These are phyloP conservation scores for Andinoacara biseriatus DNA, from an alignment of 2,113 vertebrate genomes.

Conservation along the genomic window DNA sequence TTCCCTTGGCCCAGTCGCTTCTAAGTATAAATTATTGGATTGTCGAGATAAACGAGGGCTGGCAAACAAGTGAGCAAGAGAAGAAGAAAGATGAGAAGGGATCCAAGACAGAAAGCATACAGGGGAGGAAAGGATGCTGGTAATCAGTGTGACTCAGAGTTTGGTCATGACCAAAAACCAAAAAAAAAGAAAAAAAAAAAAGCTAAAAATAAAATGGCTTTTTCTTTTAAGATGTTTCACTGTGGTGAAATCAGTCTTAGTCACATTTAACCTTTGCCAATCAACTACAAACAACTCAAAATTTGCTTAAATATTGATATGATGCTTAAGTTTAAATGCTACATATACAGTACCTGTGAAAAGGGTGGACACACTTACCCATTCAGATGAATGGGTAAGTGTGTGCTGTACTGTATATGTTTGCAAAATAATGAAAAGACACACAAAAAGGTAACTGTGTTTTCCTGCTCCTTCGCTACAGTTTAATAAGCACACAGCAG, in stretches of 20 bases:
- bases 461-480: neutral
- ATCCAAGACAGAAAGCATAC: constrained; percentile 20
- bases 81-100: constrained; percentile 20
- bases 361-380: no score
- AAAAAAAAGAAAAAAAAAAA: neutral
- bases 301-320: neutral
- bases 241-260: neutral
- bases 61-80: constrained; percentile 51
- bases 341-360: no score
- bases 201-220: neutral
- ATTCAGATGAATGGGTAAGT: no score
- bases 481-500: constrained; percentile 1
- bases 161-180: constrained; percentile 16
- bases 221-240: neutral
- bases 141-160: constrained; percentile 5
- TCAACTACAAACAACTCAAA: neutral
- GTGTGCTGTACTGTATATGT: neutral
- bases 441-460: neutral
- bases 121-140: neutral
- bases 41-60: constrained; percentile 71
- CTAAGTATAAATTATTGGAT: constrained; percentile 79
- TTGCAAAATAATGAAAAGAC: neutral
- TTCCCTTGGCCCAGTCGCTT: constrained; percentile 72
- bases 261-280: neutral
- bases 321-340: no score